Evolutionary conservation across 2,113 vertebrate genomes (phyloP), one percentile per base, ranked within the genome.

Genomic region (Diadophis punctatus): DNA sequence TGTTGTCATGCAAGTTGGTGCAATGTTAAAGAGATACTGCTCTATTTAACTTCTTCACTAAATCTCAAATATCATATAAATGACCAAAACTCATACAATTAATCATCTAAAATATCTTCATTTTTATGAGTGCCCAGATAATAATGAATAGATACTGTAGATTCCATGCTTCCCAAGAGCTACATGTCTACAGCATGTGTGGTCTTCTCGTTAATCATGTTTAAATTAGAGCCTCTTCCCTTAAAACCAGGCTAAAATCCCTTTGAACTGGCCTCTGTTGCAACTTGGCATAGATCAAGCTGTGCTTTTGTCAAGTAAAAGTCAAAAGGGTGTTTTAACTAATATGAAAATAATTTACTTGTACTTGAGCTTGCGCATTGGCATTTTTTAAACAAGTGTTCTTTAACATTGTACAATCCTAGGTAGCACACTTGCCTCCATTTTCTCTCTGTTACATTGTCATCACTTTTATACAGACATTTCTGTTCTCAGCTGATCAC

Each of bases 401-500:
- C 90, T 94, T 51, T 90, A 87, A 92, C 27, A 96, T 87, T 49
- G 94, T 94, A 96, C 91, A 93, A 92, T 93, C 56, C 92, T 80
- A 39, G 89, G 90, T 43, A 93, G 93, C 80, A 92, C 11, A 60
- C 90, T 92, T 95, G 92, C 93, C 18, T 52, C 1, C 1, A 48
- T 84, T 90, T 93, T 94, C 89, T 92, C 91, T 93, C 56, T 90
- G 63, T 46, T 88, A 84, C 48, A 49, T 10, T 88, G 91, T 95
- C 94, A 95, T 60, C 55, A 39, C 90, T 51, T 22, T 46, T 3
- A 18, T 93, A n/a, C 0, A n/a, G 91, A 68, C 90, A 88, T 91
- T 95, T 68, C 94, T 93, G 20, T 74, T 97, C 85, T 88, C 39
- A 96, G 93, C 90, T 97, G 96, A 97, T 96, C 95, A 92, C 91